Percentiles rank a stretch among this genome's conserved stretches.
These are phyloP conservation scores for Drosophila insularis DNA, from an alignment of 1,140 invertebrate genomes.

Conservation along the genomic window DNA sequence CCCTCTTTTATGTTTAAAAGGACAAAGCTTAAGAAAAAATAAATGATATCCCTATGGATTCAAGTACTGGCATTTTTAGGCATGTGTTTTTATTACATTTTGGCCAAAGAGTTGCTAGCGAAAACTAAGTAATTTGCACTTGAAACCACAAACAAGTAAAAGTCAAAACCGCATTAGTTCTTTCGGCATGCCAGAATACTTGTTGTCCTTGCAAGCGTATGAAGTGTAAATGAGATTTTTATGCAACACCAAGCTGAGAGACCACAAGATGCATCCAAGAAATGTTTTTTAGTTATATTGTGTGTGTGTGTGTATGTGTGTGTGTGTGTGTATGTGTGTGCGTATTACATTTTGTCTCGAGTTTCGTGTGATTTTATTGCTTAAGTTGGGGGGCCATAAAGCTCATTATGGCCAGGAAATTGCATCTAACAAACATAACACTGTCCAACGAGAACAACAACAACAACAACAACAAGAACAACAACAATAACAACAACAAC, in stretches of 20 bases:
- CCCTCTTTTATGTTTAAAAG: no score
- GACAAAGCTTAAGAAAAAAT: no score
- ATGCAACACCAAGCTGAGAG: constrained; percentile 64
- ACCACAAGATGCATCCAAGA: constrained; percentile 65
- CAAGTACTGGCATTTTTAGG: not conserved
- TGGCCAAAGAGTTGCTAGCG: constrained; percentile 6
- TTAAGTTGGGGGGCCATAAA: constrained; percentile 64
- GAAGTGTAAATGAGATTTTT: constrained; percentile 73
- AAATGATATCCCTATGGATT: no score
- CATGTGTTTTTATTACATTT: not conserved
- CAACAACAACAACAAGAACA: not conserved
- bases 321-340: not conserved
- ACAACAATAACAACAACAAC: not conserved
- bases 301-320: not conserved
- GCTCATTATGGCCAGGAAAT: constrained; percentile 72
- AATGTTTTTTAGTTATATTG: constrained; percentile 44
- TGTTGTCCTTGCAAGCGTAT: constrained; percentile 49
- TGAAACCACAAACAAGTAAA: constrained; percentile 60
- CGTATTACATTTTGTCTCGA: constrained; percentile 35
- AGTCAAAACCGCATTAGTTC: constrained; percentile 48
- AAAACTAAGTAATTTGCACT: constrained; percentile 72
- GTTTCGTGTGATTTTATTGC: constrained; percentile 67
- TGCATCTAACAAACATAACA: constrained; percentile 53
- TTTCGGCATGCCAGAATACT: not conserved
- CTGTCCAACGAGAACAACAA: constrained; percentile 26